Conservation (phyloP, 2,888 invertebrate genomes). For the Noctua comes region DNA sequence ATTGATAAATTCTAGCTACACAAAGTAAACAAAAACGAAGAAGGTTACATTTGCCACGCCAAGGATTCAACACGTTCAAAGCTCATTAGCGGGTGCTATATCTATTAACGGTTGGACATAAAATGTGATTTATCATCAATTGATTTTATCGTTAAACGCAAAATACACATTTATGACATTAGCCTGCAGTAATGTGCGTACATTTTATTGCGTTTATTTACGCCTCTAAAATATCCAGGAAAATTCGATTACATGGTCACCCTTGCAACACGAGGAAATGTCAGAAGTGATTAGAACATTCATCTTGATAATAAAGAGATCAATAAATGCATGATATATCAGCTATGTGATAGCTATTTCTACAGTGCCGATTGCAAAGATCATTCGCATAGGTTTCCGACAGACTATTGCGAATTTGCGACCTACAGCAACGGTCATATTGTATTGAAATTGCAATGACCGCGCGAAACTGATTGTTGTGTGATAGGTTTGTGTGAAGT, state of each 20-base stretch:
- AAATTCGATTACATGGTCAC: conserved; percentile 26
- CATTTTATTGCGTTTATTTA: background rate
- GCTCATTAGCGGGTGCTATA: conserved; percentile 27
- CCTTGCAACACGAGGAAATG: conserved; percentile 53
- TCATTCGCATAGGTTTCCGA: conserved; percentile 25
- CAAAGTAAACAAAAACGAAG: conserved; percentile 1
- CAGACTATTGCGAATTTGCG: conserved; percentile 4
- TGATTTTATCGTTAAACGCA: conserved; percentile 21
- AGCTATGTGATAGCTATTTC: conserved; percentile 35
- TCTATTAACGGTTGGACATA: conserved; percentile 27
- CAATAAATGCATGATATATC: conserved; percentile 41
- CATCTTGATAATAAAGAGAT: conserved; percentile 46
- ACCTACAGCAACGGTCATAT: conserved; percentile 26
- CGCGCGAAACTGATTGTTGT: conserved; percentile 37
- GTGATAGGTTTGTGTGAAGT: conserved; percentile 25
- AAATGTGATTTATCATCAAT: conserved; percentile 37
- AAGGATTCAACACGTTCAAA: conserved; percentile 23
- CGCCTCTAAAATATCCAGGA: background rate
- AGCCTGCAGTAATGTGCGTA: background rate
- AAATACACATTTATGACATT: conserved; percentile 1
- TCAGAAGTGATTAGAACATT: conserved; percentile 55
- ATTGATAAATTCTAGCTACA: background rate
- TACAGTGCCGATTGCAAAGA: conserved; percentile 32
- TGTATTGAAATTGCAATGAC: conserved; percentile 55
- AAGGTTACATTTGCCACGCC: conserved; percentile 7